Percentiles rank a stretch among this genome's conserved stretches.
These are phyloP conservation scores for Corvus cornix DNA, from an alignment of 2,113 vertebrate species.

Conservation along the genomic window DNA sequence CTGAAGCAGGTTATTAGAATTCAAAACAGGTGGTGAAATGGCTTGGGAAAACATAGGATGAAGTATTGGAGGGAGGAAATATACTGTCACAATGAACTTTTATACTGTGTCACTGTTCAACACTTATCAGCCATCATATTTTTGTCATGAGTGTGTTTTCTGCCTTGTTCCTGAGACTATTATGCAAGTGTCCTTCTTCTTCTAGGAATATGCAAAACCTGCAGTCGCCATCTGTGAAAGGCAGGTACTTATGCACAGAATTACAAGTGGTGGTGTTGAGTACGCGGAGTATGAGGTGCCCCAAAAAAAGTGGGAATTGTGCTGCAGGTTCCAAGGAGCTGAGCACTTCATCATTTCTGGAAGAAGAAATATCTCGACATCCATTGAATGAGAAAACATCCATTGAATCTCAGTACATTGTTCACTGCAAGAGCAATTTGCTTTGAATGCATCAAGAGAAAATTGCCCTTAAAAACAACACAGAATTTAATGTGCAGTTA, in stretches of 20 bases:
- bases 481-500: not conserved
- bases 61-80: not conserved
- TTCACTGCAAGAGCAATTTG: not conserved
- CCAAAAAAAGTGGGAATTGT: not conserved
- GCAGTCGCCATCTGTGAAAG: rapidly evolving
- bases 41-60: not conserved
- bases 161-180: not conserved
- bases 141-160: not conserved
- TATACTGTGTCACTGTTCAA: not conserved
- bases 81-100: not conserved
- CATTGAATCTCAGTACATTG: not conserved
- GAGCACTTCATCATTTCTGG: not conserved
- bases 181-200: not conserved
- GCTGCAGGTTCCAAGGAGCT: not conserved
- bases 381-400: not conserved
- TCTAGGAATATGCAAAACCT: not conserved
- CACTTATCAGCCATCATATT: not conserved
- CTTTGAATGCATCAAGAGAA: not conserved
- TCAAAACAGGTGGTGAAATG: not conserved
- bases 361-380: not conserved
- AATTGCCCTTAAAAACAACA: not conserved
- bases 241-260: not conserved
- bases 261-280: not conserved
- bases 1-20: not conserved
- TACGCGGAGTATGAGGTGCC: not conserved